Evolutionary conservation across 2,888 invertebrate genomes (phyloP).

Genomic region (Habroteleia sp.): DNA sequence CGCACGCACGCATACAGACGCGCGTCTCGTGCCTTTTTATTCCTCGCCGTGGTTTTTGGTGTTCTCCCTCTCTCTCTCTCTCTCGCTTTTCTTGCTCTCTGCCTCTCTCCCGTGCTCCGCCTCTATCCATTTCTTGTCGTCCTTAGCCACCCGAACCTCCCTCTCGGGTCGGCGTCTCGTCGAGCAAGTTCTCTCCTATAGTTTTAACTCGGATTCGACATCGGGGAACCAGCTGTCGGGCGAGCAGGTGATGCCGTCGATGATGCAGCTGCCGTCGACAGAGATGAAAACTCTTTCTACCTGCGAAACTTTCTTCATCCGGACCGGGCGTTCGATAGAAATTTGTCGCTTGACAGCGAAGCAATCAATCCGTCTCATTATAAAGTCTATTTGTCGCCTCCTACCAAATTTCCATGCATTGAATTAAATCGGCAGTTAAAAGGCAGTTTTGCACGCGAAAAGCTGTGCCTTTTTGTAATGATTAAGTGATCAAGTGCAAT

Average conservation of each 20-base stretch:
- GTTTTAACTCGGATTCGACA: slow-evolving; percentile 62
- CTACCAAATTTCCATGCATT: not conserved
- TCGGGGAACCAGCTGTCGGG: slow-evolving; percentile 62
- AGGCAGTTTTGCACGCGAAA: too few relatives aligned
- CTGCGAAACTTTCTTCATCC: slow-evolving; percentile 53
- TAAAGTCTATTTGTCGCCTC: slow-evolving; percentile 12
- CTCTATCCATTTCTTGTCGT: not conserved
- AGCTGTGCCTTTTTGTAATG: too few relatives aligned
- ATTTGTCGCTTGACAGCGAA: slow-evolving; percentile 37
- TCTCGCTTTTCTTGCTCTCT: too few relatives aligned
- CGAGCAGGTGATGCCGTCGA: slow-evolving; percentile 63
- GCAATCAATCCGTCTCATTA: slow-evolving; percentile 20
- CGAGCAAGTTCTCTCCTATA: slow-evolving; percentile 56
- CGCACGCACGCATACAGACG: slow-evolving; percentile 8
- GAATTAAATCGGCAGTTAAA: too few relatives aligned
- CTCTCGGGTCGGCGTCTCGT: slow-evolving; percentile 32
- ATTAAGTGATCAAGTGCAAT: too few relatives aligned
- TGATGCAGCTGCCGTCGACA: slow-evolving; percentile 60
- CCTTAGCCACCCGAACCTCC: too few relatives aligned
- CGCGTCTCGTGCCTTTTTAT: not conserved
- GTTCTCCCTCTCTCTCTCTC: too few relatives aligned
- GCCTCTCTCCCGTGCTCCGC: not conserved
- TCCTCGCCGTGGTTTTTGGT: too few relatives aligned
- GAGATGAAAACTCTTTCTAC: slow-evolving; percentile 56
- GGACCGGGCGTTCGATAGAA: slow-evolving; percentile 32